Conservation (phyloP, 1,140 invertebrate species). For the Pseudomyrmex cubaensis region DNA sequence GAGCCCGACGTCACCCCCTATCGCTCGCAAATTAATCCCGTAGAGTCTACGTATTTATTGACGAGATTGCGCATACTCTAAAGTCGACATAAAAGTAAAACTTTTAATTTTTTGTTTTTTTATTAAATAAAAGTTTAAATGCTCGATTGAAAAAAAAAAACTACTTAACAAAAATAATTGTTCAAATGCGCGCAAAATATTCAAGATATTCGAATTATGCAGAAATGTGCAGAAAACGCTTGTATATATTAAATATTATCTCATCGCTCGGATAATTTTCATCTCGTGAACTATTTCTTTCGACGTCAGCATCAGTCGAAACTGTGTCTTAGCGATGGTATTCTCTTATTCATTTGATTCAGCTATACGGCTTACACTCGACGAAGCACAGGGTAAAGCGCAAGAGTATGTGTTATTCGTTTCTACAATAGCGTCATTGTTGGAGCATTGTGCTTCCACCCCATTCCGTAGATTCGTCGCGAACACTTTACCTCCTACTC, state of each 20-base stretch:
- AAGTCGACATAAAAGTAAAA: too few relatives aligned
- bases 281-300: slow-evolving; percentile 44
- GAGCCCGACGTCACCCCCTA: neutral
- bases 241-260: slow-evolving; percentile 3
- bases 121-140: too few relatives aligned
- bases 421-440: slow-evolving; percentile 82
- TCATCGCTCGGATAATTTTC: slow-evolving; percentile 17
- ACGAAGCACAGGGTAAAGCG: slow-evolving; percentile 76
- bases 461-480: slow-evolving; percentile 81
- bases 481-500: slow-evolving; percentile 79
- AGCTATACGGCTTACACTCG: slow-evolving; percentile 78
- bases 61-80: neutral
- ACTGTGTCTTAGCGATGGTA: slow-evolving; percentile 76
- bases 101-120: too few relatives aligned
- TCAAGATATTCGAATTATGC: too few relatives aligned
- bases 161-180: too few relatives aligned
- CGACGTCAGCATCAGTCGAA: slow-evolving; percentile 6
- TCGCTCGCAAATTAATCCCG: neutral
- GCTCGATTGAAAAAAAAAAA: too few relatives aligned
- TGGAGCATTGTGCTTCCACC: slow-evolving; percentile 81
- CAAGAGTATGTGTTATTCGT: slow-evolving; percentile 81
- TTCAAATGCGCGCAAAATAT: too few relatives aligned
- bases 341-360: slow-evolving; percentile 81
- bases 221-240: too few relatives aligned
- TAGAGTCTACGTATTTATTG: neutral